phyloP scores from a whole-genome alignment of 2,797 vertebrate species.

The Propithecus perrieri region DNA sequence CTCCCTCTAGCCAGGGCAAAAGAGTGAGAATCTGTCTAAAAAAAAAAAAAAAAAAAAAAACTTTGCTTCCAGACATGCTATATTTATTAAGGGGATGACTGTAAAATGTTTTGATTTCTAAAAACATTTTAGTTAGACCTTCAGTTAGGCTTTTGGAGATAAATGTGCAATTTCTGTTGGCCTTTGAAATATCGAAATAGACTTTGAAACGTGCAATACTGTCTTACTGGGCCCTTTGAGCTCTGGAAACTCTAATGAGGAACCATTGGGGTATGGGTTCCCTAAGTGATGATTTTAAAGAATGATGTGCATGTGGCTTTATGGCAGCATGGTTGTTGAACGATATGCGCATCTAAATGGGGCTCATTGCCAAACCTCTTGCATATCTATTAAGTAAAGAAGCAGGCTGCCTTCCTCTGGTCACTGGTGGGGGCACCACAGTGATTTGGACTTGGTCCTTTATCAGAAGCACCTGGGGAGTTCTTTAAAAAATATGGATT shows the following conservation, averaged over 20 bases:
- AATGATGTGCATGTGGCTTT: not conserved
- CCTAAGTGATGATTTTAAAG: not conserved
- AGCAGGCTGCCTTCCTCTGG: not conserved
- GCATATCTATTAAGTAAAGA: not conserved
- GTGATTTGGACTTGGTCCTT: not conserved
- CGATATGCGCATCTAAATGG: accelerated
- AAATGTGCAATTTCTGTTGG: not conserved
- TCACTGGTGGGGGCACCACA: not conserved
- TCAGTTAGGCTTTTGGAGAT: not conserved
- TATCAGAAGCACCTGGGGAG: not conserved
- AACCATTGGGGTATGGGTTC: not conserved
- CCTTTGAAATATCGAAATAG: not conserved
- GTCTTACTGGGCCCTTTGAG: not conserved
- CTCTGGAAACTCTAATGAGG: not conserved
- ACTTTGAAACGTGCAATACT: not conserved
- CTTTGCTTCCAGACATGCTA: not conserved
- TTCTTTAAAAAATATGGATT: not conserved
- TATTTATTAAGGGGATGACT: not conserved
- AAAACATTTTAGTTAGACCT: not conserved
- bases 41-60: too few relatives aligned
- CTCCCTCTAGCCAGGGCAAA: too few relatives aligned
- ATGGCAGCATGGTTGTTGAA: not conserved
- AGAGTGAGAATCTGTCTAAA: too few relatives aligned
- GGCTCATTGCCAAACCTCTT: not conserved
- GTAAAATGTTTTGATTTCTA: not conserved